Percentiles rank a stretch among this genome's conserved stretches.
phyloP scores from a whole-genome alignment of 2,113 vertebrate genomes.

The Gymnobelideus leadbeateri region DNA sequence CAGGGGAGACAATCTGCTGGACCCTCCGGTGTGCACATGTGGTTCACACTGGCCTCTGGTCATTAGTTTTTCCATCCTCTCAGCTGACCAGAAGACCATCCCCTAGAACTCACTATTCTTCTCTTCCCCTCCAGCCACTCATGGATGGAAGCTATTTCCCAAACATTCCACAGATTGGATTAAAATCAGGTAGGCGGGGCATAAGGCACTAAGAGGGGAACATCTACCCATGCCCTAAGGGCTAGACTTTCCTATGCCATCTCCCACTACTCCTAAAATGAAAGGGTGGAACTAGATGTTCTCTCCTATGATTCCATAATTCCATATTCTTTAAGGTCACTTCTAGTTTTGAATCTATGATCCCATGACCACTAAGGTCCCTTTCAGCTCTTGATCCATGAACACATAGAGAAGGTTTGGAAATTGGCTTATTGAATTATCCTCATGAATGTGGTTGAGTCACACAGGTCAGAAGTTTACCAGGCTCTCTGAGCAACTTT shows the following conservation, averaged over 20 bases:
- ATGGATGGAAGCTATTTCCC: neutral
- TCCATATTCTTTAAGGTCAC: neutral
- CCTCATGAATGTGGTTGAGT: neutral
- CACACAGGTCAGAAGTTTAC: neutral
- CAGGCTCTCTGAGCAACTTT: neutral
- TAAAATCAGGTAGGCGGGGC: neutral
- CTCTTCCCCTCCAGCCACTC: neutral
- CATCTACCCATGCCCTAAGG: neutral
- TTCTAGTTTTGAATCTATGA: neutral
- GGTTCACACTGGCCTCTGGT: neutral
- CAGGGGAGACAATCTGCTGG: neutral
- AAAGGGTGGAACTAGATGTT: neutral
- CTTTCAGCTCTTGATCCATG: neutral
- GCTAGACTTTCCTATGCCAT: neutral
- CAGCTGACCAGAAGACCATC: neutral
- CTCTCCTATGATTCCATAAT: neutral
- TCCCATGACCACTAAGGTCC: neutral
- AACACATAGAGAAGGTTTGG: neutral
- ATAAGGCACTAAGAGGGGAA: neutral
- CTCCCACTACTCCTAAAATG: neutral
- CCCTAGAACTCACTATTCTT: neutral
- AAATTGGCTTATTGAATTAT: neutral
- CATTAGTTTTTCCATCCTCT: neutral
- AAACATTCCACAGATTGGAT: neutral
- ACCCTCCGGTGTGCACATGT: neutral